These are phyloP conservation scores for Conus ventricosus DNA, from an alignment of 1,140 invertebrate species.

Conservation along the genomic window DNA sequence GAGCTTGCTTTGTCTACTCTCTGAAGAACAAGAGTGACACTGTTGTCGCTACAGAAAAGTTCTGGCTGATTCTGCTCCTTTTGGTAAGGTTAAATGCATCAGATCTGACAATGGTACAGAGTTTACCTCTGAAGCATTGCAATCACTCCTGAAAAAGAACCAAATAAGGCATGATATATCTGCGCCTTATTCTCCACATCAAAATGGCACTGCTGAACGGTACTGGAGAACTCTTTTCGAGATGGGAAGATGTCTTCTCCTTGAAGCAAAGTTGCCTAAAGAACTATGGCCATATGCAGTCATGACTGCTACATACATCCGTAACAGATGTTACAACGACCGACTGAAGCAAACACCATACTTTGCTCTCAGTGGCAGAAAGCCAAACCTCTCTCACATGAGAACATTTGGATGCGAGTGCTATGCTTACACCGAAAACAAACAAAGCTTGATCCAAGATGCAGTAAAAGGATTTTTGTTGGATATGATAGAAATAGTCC, in stretches of 20 bases:
- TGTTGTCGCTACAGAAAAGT: background rate
- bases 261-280: background rate
- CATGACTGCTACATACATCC: no score
- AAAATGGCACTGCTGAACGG: conserved; percentile 6
- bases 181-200: background rate
- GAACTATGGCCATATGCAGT: background rate
- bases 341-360: no score
- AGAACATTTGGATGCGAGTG: no score
- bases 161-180: no score
- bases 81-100: background rate
- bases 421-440: no score
- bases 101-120: conserved; percentile 7
- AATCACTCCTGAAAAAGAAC: background rate
- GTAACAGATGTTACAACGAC: no score
- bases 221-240: conserved; percentile 1
- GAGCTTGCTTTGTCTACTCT: background rate
- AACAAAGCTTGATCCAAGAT: no score
- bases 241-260: background rate
- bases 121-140: background rate
- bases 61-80: conserved; percentile 22
- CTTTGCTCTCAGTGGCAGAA: no score
- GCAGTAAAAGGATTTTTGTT: no score
- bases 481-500: no score
- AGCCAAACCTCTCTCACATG: no score
- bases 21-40: conserved; percentile 9